Evolutionary conservation across 2,888 invertebrate genomes (phyloP), one percentile per base, ranked within the genome.

Genomic region (Auanema freiburgensis): DNA sequence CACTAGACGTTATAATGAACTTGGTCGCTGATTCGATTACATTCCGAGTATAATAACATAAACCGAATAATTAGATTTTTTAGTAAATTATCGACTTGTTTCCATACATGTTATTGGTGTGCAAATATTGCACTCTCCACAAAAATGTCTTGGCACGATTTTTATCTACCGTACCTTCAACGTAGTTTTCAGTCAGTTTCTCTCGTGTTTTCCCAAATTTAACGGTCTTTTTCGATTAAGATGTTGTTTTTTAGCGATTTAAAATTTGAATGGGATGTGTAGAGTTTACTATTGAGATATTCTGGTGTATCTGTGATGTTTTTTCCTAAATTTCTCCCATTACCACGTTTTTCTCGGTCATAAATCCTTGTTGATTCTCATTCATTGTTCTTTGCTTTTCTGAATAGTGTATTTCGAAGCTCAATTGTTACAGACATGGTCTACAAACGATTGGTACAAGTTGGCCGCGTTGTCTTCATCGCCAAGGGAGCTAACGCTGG

Each of bases 401-500:
- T 21, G 21, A 21, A 21, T 3, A 8, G 4, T 46, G 8, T 18
- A 8, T 46, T 46, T 16, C 21, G 3, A 21, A 12, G 12, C n/a
- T 43, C 12, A 43, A 43, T 43, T 46, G 6, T 33, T 33, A 5
- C 33, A 33, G 33, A 33, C 33, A 75, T 75, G 75, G 76, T 76
- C 67, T 76, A 63, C 76, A 72, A 73, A 65, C 73, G 72, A 57
- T 66, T 74, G 87, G 97, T 98, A 76, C 92, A 98, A 87, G 90
- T 95, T 74, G 98, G 98, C 87, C 92, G 98, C 79, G 91, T 98
- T 80, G 97, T 93, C 87, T 92, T 92, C 85, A 90, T 97, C 80
- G 90, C 93, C 66, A 91, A 92, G 84, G 97, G 98, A 59, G 88
- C 89, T 65, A 87, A 93, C 83, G 90, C 91, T 85, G 96, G 96